Base-by-base conservation (phyloP, 2,888 invertebrate genomes). In the Synergus gifuensis region DNA sequence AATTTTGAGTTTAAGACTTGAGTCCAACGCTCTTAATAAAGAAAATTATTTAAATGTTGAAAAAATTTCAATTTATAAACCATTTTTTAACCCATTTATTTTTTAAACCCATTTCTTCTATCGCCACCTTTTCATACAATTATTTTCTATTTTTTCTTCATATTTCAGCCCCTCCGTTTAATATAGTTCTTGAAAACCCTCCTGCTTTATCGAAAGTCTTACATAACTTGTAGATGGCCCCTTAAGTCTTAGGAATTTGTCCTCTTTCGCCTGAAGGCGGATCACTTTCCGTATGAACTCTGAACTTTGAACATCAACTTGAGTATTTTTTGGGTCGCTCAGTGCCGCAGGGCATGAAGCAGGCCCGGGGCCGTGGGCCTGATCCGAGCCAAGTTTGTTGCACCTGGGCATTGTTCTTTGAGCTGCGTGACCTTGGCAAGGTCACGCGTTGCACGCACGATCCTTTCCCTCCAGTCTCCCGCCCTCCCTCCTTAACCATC, bases 381-480 rank as follows among this genome's bases (percentile, higher is more conserved):
- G 77, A 79, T 77, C 46, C 73, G n/a, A 78, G 77, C 81, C 83
- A 85, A 86, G 86, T 87, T 88, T 87, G 83, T 88, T 87, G 86
- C 87, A 87, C 88, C 87, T 88, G 86, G 86, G 84, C 88, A 90
- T 90, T 90, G 89, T 91, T 90, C 88, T 86, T 85, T 78, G 81
- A 83, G 79, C 81, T 79, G 83, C 83, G 86, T 89, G 88, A 89
- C 89, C 90, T 91, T 90, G 90, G 77, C 88, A 91, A 91, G 90
- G 90, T 91, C 87, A 89, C 84, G 86, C 86, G 85, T 86, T 86
- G 84, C 85, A 87, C 85, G 85, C 85, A 85, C 79, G 76, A 83
- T 81, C 83, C 82, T 83, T 84, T 78, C 76, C 80, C 78, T 81
- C 83, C 76, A 76, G 76, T 78, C 49, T 77, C 60, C 66, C 79